Percentiles rank a stretch among this genome's conserved stretches.
Conservation (phyloP, 2,113 vertebrate species). For the Gymnogyps californianus region DNA sequence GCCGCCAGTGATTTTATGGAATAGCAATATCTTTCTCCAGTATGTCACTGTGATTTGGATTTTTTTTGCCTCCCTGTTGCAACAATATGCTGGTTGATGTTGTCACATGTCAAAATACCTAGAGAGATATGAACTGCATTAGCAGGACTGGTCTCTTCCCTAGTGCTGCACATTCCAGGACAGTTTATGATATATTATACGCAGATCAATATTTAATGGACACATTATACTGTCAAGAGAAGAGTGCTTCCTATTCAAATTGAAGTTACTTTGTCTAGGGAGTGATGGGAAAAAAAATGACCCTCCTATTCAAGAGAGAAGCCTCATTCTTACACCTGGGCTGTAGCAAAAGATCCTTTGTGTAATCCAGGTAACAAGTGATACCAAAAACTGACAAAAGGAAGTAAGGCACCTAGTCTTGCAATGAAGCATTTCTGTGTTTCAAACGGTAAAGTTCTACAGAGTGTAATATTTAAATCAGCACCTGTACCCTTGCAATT, state of each 20-base stretch:
- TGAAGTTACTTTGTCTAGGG: constrained; percentile 4
- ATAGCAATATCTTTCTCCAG: background rate
- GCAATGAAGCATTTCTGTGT: background rate
- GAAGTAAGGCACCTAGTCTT: background rate
- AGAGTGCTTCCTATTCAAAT: background rate
- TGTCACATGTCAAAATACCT: constrained; percentile 40
- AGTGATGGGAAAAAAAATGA: background rate
- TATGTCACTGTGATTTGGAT: background rate
- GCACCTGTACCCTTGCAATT: background rate
- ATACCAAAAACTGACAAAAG: background rate
- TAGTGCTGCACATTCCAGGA: background rate
- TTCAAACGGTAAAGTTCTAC: background rate
- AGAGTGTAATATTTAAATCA: background rate
- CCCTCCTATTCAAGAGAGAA: background rate
- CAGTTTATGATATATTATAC: background rate
- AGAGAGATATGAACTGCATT: constrained; percentile 17
- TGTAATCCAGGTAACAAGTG: background rate
- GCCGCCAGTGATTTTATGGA: background rate
- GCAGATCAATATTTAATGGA: constrained; percentile 52
- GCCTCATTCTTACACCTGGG: background rate
- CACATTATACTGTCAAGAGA: background rate
- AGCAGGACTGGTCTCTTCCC: background rate
- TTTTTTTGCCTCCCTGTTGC: background rate
- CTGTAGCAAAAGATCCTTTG: background rate
- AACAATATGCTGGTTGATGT: constrained; percentile 4